A percentile compares a stretch with the other conserved stretches of the same genome.
These are phyloP conservation scores for Gnathonemus longibarbis DNA, from an alignment of 2,113 vertebrate species.

Conservation along the genomic window DNA sequence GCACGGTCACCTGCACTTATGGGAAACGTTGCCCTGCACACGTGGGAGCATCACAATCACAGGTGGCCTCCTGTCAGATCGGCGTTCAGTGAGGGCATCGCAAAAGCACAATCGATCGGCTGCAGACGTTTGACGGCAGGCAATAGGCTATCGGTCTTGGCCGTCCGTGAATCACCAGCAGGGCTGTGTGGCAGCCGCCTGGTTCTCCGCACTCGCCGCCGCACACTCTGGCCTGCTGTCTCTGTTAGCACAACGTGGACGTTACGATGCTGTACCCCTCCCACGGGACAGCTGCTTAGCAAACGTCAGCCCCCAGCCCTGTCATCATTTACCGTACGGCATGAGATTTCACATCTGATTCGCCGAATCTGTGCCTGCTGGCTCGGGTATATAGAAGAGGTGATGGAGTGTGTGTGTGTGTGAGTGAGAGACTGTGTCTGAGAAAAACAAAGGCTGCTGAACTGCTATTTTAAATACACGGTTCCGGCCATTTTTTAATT, in stretches of 20 bases:
- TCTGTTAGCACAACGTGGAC: background rate
- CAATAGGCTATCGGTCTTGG: background rate
- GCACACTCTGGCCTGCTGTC: background rate
- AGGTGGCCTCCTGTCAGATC: background rate
- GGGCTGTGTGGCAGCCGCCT: background rate
- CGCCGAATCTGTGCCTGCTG: background rate
- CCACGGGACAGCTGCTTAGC: conserved; percentile 31
- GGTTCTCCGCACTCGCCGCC: background rate
- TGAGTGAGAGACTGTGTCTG: background rate
- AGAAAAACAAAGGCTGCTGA: background rate
- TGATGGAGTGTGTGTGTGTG: background rate
- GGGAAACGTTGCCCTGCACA: background rate
- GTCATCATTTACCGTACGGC: conserved; percentile 17
- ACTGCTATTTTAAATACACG: background rate
- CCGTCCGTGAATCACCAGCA: background rate
- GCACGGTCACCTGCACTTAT: background rate
- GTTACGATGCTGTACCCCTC: background rate
- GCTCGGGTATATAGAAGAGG: background rate
- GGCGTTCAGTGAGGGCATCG: background rate
- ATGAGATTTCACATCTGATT: background rate
- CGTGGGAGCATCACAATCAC: background rate
- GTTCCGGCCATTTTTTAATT: background rate
- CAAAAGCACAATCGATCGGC: background rate
- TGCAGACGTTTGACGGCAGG: background rate
- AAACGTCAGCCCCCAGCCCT: conserved; percentile 26